These are phyloP conservation scores for Oncorhynchus mykiss DNA, from an alignment of 2,113 vertebrate species.

Conservation along the genomic window DNA sequence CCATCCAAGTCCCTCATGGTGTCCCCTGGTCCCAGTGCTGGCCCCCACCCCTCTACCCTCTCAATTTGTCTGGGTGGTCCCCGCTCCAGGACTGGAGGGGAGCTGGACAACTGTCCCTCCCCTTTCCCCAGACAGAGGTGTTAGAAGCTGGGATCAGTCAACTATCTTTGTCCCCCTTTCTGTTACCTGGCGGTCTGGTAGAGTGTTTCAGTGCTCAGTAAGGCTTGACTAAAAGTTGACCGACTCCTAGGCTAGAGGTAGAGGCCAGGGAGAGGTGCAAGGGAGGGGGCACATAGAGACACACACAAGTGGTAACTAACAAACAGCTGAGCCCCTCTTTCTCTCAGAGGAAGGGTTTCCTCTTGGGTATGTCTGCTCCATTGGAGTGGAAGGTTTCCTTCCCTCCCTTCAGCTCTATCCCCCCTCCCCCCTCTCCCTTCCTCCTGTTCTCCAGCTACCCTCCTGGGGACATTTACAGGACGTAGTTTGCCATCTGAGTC, in stretches of 20 bases:
- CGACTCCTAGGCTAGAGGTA: constrained; percentile 14
- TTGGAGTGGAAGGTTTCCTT: constrained; percentile 56
- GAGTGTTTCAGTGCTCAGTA: constrained; percentile 48
- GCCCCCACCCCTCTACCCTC: background rate
- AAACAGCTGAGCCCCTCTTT: constrained; percentile 66
- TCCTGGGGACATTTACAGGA: constrained; percentile 42
- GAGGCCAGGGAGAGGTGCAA: constrained; percentile 12
- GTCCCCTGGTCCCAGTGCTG: constrained; percentile 1
- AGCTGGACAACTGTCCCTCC: constrained; percentile 1
- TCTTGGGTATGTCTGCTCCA: constrained; percentile 43
- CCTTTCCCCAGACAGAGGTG: constrained; percentile 29
- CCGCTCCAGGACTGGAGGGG: constrained; percentile 3
- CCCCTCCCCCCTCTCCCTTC: constrained; percentile 16
- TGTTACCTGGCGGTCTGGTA: constrained; percentile 41
- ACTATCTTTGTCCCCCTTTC: constrained; percentile 28
- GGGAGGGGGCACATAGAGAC: constrained; percentile 33
- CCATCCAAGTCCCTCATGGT: background rate
- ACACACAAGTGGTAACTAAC: constrained; percentile 37
- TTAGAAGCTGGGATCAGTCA: constrained; percentile 43
- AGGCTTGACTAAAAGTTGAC: constrained; percentile 42
- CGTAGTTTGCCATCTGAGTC: constrained; percentile 68
- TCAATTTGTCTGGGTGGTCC: constrained; percentile 40
- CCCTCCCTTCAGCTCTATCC: constrained; percentile 29
- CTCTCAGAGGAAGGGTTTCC: constrained; percentile 44
- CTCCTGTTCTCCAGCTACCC: constrained; percentile 16